Evolutionary conservation across 2,797 vertebrate species (phyloP).

Genomic region (Threskiornis aethiopicus): DNA sequence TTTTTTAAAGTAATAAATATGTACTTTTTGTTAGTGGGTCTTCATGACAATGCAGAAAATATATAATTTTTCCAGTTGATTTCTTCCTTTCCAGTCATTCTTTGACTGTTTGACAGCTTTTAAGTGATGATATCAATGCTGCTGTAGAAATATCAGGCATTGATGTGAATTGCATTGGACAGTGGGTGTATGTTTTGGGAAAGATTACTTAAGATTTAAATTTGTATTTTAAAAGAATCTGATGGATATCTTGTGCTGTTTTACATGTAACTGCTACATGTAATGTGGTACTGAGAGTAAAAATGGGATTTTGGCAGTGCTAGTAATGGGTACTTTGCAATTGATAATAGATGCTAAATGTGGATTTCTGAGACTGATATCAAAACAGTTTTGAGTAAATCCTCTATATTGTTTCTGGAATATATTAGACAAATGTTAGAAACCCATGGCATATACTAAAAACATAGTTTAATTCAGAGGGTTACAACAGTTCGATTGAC

Average conservation of each 20-base stretch:
- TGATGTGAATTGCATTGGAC: slow-evolving; percentile 50
- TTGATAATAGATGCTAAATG: slow-evolving; percentile 42
- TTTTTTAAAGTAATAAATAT: slow-evolving; percentile 40
- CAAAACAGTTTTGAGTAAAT: neutral
- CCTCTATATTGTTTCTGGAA: neutral
- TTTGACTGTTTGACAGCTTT: slow-evolving; percentile 62
- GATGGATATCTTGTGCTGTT: slow-evolving; percentile 9
- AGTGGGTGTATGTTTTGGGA: slow-evolving; percentile 25
- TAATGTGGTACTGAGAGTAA: slow-evolving; percentile 17
- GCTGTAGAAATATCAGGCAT: slow-evolving; percentile 48
- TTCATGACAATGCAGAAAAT: slow-evolving; percentile 28
- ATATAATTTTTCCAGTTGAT: slow-evolving; percentile 41
- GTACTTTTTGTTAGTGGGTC: neutral
- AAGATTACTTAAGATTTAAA: slow-evolving; percentile 16
- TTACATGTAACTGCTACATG: neutral
- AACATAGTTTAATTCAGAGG: neutral
- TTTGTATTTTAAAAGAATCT: slow-evolving; percentile 42
- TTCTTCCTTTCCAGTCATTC: slow-evolving; percentile 47
- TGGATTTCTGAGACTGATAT: slow-evolving; percentile 57
- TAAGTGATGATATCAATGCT: slow-evolving; percentile 30
- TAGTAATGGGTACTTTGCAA: slow-evolving; percentile 49
- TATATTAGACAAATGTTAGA: neutral
- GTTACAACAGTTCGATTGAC: neutral
- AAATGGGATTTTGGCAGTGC: neutral
- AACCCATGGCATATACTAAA: neutral